phyloP scores from a whole-genome alignment of 2,797 vertebrate species.

The Falco rusticolus region DNA sequence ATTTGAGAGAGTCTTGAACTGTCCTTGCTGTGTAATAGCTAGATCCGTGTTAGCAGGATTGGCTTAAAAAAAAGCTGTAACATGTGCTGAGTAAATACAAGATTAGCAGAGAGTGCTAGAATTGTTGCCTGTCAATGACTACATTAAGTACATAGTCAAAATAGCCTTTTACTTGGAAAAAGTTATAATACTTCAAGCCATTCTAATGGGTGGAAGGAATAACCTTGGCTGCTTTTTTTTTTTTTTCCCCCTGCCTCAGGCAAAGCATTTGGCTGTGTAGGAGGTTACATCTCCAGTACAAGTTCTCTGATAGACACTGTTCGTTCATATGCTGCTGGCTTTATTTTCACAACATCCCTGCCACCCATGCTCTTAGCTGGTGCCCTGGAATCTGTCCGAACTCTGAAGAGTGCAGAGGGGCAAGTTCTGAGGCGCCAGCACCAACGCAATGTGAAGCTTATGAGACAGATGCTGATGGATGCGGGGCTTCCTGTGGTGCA shows the following conservation, averaged over 20 bases:
- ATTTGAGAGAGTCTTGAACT: neutral
- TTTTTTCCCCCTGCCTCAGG: conserved; percentile 53
- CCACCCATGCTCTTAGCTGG: conserved; percentile 95
- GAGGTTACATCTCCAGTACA: conserved; percentile 85
- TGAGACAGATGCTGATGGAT: conserved; percentile 98
- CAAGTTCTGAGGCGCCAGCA: conserved; percentile 88
- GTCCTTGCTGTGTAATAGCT: neutral
- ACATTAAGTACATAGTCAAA: neutral
- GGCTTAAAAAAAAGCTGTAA: conserved; percentile 28
- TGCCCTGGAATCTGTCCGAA: conserved; percentile 87
- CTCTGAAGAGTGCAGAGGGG: conserved; percentile 90
- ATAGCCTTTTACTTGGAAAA: neutral
- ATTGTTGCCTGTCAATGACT: neutral
- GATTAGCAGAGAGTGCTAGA: neutral
- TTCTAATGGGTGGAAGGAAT: neutral
- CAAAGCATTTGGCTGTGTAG: conserved; percentile 85
- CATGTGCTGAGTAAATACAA: neutral
- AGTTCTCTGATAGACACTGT: conserved; percentile 80
- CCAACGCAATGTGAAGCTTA: conserved; percentile 94
- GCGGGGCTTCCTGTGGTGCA: conserved; percentile 92
- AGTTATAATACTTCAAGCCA: neutral
- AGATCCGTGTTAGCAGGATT: neutral
- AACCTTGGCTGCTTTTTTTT: neutral
- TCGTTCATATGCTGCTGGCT: conserved; percentile 83
- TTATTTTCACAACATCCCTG: conserved; percentile 88